Evolutionary conservation across 2,888 invertebrate genomes (phyloP).

Genomic region (Glyphotaelius pellucidus): DNA sequence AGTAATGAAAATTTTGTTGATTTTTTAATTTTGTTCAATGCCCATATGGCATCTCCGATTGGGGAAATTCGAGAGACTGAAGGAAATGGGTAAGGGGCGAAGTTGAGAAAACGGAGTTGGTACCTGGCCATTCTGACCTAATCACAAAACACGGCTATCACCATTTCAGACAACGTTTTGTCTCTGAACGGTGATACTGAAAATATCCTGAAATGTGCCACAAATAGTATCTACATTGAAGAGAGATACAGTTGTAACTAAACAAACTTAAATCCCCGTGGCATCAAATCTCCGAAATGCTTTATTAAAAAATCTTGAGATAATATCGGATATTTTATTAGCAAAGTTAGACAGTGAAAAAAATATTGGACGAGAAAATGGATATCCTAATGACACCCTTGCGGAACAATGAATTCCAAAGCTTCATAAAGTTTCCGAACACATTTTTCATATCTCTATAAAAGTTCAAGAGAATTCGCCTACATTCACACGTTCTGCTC

Average conservation of each 20-base stretch:
- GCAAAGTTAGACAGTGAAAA: constrained; percentile 20
- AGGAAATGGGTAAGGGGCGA: no score
- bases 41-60: no score
- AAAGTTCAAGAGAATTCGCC: constrained; percentile 65
- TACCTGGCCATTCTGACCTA: no score
- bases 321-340: constrained; percentile 32
- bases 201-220: no score
- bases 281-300: background rate
- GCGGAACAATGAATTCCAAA: constrained; percentile 62
- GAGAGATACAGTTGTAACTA: background rate
- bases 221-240: background rate
- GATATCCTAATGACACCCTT: constrained; percentile 56
- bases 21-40: no score
- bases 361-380: constrained; percentile 43
- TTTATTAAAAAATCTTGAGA: constrained; percentile 13
- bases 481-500: constrained; percentile 64
- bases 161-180: no score
- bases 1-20: no score
- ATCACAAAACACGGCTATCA: no score
- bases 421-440: constrained; percentile 66
- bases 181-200: no score
- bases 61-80: no score
- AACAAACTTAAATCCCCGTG: background rate
- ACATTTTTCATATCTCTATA: constrained; percentile 67
- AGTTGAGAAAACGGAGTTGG: no score